phyloP scores from a whole-genome alignment of 2,888 invertebrate genomes.

The Andrena marginata region DNA sequence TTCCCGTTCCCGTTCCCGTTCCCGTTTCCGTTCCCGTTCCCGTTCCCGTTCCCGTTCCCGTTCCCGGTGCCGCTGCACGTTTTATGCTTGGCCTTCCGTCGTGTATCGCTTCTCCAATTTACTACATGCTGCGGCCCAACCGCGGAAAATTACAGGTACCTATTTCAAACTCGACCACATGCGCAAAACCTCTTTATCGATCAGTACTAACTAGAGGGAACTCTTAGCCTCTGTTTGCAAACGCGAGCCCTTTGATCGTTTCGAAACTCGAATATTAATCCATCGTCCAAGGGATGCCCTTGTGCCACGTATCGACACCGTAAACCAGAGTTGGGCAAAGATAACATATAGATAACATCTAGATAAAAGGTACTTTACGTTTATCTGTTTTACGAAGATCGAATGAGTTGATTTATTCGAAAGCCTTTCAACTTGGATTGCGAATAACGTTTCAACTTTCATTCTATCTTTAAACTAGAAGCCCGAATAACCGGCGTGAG shows the following conservation, averaged over 20 bases:
- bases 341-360: no score
- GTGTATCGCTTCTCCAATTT: conserved; percentile 26
- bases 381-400: no score
- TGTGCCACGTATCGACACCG: no score
- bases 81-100: conserved; percentile 14
- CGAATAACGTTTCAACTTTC: no score
- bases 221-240: neutral
- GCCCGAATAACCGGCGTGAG: no score
- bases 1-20: neutral
- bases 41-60: neutral
- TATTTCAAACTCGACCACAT: neutral
- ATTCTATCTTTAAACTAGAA: no score
- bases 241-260: neutral
- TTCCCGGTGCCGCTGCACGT: conserved; percentile 14
- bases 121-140: neutral
- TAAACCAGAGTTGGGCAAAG: no score
- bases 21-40: neutral
- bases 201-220: neutral
- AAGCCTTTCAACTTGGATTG: no score
- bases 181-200: neutral
- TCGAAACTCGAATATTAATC: no score
- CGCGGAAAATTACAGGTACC: conserved; percentile 1
- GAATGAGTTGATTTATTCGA: no score
- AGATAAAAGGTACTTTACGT: no score
- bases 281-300: no score